These are phyloP conservation scores for Uria lomvia DNA, from an alignment of 2,113 vertebrate species.

Conservation along the genomic window DNA sequence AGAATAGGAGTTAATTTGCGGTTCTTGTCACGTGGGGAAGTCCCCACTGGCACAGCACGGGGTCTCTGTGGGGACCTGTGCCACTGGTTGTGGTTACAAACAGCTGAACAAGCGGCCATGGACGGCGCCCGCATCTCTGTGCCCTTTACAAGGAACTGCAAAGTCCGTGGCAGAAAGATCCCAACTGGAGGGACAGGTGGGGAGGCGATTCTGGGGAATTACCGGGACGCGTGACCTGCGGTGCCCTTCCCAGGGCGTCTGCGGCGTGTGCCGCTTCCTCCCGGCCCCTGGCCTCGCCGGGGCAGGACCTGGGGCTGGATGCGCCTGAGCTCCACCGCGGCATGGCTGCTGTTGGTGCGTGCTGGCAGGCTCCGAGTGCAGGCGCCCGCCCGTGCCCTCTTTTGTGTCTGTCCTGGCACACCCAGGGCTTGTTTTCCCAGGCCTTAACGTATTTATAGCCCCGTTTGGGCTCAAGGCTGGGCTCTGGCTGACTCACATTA, in stretches of 20 bases:
- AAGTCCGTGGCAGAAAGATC: background rate
- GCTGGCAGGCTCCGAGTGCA: background rate
- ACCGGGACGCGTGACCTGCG: accelerated
- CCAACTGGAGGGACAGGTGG: background rate
- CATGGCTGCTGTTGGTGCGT: background rate
- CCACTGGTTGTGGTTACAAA: background rate
- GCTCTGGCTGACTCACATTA: background rate
- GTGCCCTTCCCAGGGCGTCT: background rate
- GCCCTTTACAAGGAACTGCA: background rate
- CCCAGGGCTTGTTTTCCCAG: conserved; percentile 47
- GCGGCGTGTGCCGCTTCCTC: background rate
- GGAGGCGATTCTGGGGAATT: background rate
- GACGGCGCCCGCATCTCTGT: background rate
- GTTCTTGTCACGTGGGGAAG: accelerated
- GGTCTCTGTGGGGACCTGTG: background rate
- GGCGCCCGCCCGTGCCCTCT: background rate
- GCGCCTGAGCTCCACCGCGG: background rate
- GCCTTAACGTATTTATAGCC: conserved; percentile 21
- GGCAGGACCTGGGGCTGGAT: background rate
- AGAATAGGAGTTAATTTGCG: background rate
- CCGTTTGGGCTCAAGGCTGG: background rate
- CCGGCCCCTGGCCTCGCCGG: accelerated
- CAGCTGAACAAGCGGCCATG: background rate
- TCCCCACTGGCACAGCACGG: accelerated
- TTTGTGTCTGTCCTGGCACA: conserved; percentile 34